These are phyloP conservation scores for Riparia riparia DNA, from an alignment of 2,113 vertebrate species.

Conservation along the genomic window DNA sequence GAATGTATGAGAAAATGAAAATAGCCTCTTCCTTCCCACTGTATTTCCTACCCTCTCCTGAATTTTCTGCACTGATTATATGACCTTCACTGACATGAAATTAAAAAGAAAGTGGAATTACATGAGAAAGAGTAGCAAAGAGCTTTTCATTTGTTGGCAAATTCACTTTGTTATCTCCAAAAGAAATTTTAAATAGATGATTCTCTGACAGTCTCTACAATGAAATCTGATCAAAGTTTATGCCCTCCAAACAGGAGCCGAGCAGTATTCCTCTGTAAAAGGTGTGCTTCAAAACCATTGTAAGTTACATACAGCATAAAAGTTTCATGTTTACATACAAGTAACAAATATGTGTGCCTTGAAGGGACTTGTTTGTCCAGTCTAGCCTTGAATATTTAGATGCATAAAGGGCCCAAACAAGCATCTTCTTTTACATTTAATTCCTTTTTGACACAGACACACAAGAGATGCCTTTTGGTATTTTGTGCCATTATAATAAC, in stretches of 20 bases:
- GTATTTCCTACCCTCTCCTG: not conserved
- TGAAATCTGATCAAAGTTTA: not conserved
- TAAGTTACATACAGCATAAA: not conserved
- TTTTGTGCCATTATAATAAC: not conserved
- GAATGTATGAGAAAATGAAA: not conserved
- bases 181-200: not conserved
- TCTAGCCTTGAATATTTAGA: not conserved
- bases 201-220: not conserved
- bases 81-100: not conserved
- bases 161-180: not conserved
- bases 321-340: not conserved
- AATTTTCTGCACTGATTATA: not conserved
- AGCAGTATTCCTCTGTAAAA: not conserved
- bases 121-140: not conserved
- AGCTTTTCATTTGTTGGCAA: not conserved
- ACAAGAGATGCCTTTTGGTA: not conserved
- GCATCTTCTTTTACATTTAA: not conserved
- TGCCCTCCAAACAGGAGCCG: not conserved
- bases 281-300: not conserved
- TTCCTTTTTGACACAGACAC: not conserved
- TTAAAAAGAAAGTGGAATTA: not conserved
- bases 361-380: not conserved
- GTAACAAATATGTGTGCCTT: not conserved
- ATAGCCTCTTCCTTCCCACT: not conserved
- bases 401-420: not conserved